Evolutionary conservation across 1,140 invertebrate genomes (phyloP).

Genomic region (Temnothorax curvispinosus): DNA sequence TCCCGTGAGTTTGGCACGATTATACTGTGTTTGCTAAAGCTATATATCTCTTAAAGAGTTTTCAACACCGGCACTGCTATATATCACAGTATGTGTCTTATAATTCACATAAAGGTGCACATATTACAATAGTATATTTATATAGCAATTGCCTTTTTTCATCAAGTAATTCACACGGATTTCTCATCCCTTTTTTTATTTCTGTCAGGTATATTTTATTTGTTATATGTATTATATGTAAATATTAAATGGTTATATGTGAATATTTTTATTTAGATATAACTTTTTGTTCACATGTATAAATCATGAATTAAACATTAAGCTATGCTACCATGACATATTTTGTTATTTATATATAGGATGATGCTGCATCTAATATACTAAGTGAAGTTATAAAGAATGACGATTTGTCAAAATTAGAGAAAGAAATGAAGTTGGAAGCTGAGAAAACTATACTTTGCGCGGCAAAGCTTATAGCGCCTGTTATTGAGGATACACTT

Average conservation of each 20-base stretch:
- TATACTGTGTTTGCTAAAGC: not conserved
- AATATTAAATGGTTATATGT: not conserved
- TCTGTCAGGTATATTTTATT: not conserved
- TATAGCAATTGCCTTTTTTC: conserved; percentile 1
- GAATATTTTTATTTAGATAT: not conserved
- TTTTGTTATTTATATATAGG: conserved; percentile 83
- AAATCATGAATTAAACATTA: not conserved
- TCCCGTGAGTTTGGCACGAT: conserved; percentile 79
- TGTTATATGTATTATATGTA: not conserved
- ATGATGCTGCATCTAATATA: conserved; percentile 90
- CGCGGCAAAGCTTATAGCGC: conserved; percentile 96
- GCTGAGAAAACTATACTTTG: conserved; percentile 95
- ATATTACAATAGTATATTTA: conserved; percentile 9
- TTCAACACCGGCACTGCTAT: conserved; percentile 18
- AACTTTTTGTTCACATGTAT: not conserved
- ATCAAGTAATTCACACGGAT: not conserved
- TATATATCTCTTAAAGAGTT: conserved; percentile 2
- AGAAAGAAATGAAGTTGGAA: conserved; percentile 90
- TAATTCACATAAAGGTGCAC: conserved; percentile 21
- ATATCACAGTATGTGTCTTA: not conserved
- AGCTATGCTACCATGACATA: not conserved
- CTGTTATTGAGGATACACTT: conserved; percentile 93
- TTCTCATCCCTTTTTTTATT: not conserved
- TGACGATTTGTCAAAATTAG: conserved; percentile 92
- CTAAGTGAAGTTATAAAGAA: conserved; percentile 92